Evolutionary conservation across 2,888 invertebrate genomes (phyloP).

Genomic region (Panorpa germanica): DNA sequence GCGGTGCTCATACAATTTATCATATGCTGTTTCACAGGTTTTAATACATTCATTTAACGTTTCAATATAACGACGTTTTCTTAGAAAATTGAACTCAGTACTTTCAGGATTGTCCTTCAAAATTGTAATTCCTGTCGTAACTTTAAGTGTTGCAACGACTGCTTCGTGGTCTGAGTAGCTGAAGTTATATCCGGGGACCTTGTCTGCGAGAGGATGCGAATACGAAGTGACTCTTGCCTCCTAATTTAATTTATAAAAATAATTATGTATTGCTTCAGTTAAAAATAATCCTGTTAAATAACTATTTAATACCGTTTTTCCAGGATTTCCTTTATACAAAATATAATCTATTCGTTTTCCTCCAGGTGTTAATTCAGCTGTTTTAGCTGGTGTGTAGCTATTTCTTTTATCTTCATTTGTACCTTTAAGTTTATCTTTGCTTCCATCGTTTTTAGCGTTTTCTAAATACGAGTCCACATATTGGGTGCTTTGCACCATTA

Average conservation of each 20-base stretch:
- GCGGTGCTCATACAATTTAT: constrained; percentile 20
- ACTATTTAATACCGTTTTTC: constrained; percentile 7
- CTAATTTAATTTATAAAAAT: too few species aligned
- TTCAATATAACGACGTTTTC: constrained; percentile 9
- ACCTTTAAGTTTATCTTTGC: constrained; percentile 31
- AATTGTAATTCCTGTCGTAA: constrained; percentile 18
- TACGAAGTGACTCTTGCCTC: constrained; percentile 32
- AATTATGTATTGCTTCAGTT: too few species aligned
- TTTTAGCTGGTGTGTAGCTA: constrained; percentile 48
- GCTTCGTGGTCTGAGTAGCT: constrained; percentile 89
- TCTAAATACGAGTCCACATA: too few species aligned
- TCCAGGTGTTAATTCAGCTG: constrained; percentile 32
- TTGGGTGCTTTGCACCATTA: too few species aligned
- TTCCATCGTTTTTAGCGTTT: too few species aligned
- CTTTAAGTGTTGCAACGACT: constrained; percentile 35
- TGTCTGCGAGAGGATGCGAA: constrained; percentile 48
- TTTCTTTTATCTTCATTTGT: constrained; percentile 71
- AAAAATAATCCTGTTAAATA: neutral
- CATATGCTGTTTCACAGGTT: constrained; percentile 20
- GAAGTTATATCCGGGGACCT: constrained; percentile 48
- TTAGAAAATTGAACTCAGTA: neutral
- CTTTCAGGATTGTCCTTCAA: neutral
- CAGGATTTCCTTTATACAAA: constrained; percentile 33
- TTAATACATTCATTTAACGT: constrained; percentile 19
- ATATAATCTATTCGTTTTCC: constrained; percentile 92